phyloP scores from a whole-genome alignment of 2,888 invertebrate species.

The Ornithoptera priamus region DNA sequence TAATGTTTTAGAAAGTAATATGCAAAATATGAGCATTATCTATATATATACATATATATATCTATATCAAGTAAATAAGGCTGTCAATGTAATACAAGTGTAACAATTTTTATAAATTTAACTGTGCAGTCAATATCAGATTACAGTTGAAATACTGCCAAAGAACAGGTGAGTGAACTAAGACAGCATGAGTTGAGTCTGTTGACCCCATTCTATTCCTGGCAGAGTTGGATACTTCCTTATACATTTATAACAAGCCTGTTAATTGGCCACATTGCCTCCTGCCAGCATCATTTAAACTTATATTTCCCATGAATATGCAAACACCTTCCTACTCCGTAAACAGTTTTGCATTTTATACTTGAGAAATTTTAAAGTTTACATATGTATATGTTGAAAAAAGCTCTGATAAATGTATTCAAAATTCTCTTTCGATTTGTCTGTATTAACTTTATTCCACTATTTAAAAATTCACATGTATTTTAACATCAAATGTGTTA shows the following conservation, averaged over 20 bases:
- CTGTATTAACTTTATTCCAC: too few species aligned
- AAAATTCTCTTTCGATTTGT: too few species aligned
- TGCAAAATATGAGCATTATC: too few species aligned
- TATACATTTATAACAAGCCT: constrained; percentile 16
- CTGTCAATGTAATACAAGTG: background rate
- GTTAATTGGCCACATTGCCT: constrained; percentile 9
- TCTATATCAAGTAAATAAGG: background rate
- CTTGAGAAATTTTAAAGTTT: too few species aligned
- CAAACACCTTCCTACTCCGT: background rate
- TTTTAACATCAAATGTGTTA: too few species aligned
- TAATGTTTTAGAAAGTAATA: too few species aligned
- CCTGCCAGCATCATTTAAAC: background rate
- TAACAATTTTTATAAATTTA: constrained; percentile 1
- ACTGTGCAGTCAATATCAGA: constrained; percentile 46
- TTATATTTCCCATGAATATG: background rate
- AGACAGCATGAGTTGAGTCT: constrained; percentile 44
- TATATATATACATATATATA: background rate
- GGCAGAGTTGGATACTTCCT: constrained; percentile 56
- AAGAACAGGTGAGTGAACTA: constrained; percentile 72
- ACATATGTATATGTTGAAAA: too few species aligned
- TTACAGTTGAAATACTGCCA: constrained; percentile 64
- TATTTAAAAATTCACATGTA: too few species aligned
- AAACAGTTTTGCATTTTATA: too few species aligned
- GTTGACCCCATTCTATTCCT: constrained; percentile 68
- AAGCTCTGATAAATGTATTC: too few species aligned